Conservation (phyloP, 2,888 invertebrate species). For the Cryptus viduatorius region DNA sequence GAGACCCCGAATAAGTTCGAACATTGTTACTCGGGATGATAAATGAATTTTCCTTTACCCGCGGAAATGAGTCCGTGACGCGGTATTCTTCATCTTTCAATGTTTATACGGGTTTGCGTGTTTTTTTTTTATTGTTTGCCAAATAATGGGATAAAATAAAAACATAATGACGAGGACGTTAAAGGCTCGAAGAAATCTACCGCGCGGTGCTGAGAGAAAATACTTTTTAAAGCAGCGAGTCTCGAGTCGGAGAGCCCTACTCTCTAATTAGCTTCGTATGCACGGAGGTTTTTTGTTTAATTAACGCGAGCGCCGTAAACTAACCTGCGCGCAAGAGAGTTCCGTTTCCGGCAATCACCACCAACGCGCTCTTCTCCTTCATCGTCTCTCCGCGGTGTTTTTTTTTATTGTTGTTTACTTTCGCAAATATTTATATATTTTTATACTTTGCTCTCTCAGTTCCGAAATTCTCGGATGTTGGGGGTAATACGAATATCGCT, state of each 20-base stretch:
- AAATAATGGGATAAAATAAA: conserved; percentile 5
- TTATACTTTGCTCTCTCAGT: conserved; percentile 12
- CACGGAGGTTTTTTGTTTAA: conserved; percentile 80
- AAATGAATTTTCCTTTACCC: neutral
- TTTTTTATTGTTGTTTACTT: neutral
- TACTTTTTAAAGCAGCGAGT: conserved; percentile 73
- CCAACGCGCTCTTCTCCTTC: conserved; percentile 24
- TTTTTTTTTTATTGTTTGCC: neutral
- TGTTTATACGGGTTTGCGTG: neutral
- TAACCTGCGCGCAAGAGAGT: conserved; percentile 54
- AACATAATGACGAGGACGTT: conserved; percentile 7
- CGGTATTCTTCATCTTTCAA: neutral
- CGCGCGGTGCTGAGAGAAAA: conserved; percentile 63
- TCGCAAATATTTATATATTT: conserved; percentile 43
- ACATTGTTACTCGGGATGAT: neutral
- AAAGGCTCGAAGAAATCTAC: conserved; percentile 23
- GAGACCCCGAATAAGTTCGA: neutral
- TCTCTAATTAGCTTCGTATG: conserved; percentile 80
- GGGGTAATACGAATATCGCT: neutral
- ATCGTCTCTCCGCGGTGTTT: conserved; percentile 6
- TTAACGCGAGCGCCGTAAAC: conserved; percentile 79
- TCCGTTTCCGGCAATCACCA: conserved; percentile 21
- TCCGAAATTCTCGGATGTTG: neutral
- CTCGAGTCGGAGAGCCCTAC: conserved; percentile 69
- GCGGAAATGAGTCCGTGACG: neutral